Evolutionary conservation across 2,113 vertebrate species (phyloP).

Genomic region (Rattus rattus): DNA sequence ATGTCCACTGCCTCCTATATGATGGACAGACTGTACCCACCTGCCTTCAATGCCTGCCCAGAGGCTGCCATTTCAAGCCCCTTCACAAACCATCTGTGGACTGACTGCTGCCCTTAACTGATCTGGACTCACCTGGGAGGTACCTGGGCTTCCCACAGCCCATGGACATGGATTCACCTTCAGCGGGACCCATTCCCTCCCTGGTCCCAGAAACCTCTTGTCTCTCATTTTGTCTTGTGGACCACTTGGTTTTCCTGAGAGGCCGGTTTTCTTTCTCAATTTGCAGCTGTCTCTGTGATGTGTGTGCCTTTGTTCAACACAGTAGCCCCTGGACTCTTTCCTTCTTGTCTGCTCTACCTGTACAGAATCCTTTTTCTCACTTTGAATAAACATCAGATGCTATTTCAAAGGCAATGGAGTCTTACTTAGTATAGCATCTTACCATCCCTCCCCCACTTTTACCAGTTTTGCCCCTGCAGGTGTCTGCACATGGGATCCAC

Average conservation of each 20-base stretch:
- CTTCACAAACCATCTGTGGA: neutral
- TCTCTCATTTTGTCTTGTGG: conserved; percentile 6
- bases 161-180: conserved; percentile 14
- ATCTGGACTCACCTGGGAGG: neutral
- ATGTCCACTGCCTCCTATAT: neutral
- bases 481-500: neutral
- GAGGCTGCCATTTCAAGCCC: neutral
- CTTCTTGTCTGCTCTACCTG: neutral
- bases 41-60: neutral
- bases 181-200: neutral
- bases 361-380: neutral
- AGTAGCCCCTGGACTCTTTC: neutral
- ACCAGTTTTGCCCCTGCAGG: neutral
- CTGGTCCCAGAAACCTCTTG: neutral
- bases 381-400: conserved; percentile 44
- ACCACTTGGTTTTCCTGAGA: neutral
- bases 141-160: neutral
- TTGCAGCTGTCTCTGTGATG: conserved; percentile 31
- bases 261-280: conserved; percentile 20
- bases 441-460: neutral
- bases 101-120: neutral
- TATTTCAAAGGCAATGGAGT: conserved; percentile 30
- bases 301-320: conserved; percentile 46
- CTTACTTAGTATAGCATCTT: neutral
- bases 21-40: neutral